A percentile compares a stretch with the other conserved stretches of the same genome.
Conservation (phyloP, 1,140 invertebrate genomes). For the Drosophila busckii region DNA sequence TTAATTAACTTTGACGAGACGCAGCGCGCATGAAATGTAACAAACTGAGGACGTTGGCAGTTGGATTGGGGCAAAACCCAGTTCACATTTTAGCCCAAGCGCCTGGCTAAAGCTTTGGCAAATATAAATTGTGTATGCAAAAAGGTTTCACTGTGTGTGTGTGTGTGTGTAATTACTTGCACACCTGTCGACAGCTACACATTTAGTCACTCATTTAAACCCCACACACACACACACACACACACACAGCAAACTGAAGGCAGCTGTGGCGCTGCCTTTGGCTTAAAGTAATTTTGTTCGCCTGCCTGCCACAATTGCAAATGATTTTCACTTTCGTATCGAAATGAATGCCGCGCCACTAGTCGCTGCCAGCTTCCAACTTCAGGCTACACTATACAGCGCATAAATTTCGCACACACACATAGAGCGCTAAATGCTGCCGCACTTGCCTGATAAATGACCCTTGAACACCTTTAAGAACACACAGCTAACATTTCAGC, state of each 20-base stretch:
- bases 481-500: no score
- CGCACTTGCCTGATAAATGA: constrained; percentile 75
- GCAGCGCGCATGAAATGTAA: no score
- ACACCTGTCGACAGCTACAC: constrained; percentile 75
- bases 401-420: constrained; percentile 44
- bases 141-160: constrained; percentile 46
- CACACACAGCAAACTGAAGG: constrained; percentile 5
- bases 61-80: no score
- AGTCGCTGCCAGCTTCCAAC: constrained; percentile 26
- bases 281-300: constrained; percentile 71
- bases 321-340: constrained; percentile 76
- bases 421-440: constrained; percentile 64
- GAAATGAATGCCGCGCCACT: constrained; percentile 69
- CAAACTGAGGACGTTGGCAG: no score
- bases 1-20: constrained; percentile 75
- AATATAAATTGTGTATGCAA: constrained; percentile 76
- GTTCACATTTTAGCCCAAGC: constrained; percentile 27
- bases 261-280: constrained; percentile 33
- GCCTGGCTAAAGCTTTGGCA: constrained; percentile 51
- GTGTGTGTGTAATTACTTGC: constrained; percentile 73
- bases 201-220: constrained; percentile 71
- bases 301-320: constrained; percentile 69
- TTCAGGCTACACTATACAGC: not conserved
- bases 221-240: not conserved
- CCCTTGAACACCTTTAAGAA: constrained; percentile 74